Base-by-base conservation (phyloP, 2,113 vertebrate species). In the Alethe castanea region DNA sequence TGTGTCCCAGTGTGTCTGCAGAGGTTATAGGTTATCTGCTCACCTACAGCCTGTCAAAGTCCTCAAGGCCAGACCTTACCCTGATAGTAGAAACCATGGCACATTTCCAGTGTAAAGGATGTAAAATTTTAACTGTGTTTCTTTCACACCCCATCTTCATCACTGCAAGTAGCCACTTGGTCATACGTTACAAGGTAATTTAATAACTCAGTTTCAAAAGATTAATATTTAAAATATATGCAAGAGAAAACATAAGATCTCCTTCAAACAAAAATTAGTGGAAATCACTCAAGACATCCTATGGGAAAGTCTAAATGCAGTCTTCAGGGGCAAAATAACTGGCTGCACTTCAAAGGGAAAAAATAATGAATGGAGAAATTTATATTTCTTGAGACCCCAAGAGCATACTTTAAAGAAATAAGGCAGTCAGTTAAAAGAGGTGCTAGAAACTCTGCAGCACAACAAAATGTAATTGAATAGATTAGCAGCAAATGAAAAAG, bases 331-430 rank as follows among this genome's bases (percentile, higher is more conserved):
- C 66, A 93, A 95, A 93, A 92, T 83, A 95, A 94, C 87, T 90
- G 71, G 60, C 92, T 91, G 53, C 16, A 93, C 87, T 93, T 94
- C 92, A 96, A 96, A 97, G 81, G 71, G 81, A 95, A 94, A 95
- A 96, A 81, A 90, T 94, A 95, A 95, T 64, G 76, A 87, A 83
- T 36, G 64, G 48, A 93, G 76, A 83, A 88, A 94, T 95, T 95
- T 86, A n/a, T 87, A 96, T 94, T 87, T 74, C 76, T 83, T 81
- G 79, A 90, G 81, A 91, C 62, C 78, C 40, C 92, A 88, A 93
- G 89, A 23, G 72, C 47, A 93, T 67, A 94, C 76, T 93, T 93
- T 74, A 93, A 96, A 96, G 90, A 81, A 95, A 65, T 88, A 81
- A 83, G 86, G 38, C 60, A 92, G 47, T 86, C 90, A 95, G 91